Evolutionary conservation across 2,113 vertebrate species (phyloP).

Genomic region (Phyllostomus discolor): DNA sequence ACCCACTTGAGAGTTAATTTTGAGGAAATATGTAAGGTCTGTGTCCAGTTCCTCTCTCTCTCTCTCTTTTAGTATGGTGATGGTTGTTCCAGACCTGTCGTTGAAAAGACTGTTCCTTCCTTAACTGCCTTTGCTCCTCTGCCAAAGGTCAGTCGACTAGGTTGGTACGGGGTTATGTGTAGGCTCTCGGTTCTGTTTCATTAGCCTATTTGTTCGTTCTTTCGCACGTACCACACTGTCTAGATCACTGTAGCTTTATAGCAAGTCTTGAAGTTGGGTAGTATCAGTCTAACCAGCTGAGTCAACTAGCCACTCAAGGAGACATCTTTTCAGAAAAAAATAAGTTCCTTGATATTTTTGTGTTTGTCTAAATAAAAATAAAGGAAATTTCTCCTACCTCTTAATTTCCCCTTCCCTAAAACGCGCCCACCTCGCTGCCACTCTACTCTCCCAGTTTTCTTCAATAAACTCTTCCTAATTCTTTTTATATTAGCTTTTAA

Average conservation of each 20-base stretch:
- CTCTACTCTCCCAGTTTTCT: neutral
- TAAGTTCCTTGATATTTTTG: neutral
- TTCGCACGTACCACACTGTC: no score
- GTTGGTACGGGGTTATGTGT: no score
- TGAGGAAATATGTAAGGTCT: neutral
- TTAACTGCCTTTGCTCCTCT: neutral
- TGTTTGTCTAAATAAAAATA: neutral
- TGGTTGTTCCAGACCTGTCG: neutral
- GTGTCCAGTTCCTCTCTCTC: neutral
- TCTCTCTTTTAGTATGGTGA: neutral
- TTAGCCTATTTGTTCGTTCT: no score
- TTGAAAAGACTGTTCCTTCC: neutral
- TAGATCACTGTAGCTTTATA: neutral
- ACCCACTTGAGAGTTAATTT: neutral
- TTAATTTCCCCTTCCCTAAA: neutral
- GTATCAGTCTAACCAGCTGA: neutral
- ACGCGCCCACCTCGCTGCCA: neutral
- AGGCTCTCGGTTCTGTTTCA: no score
- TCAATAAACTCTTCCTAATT: neutral
- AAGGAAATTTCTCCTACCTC: neutral
- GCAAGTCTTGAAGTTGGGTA: neutral
- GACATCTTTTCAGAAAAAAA: neutral
- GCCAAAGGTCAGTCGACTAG: neutral
- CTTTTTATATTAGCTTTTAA: neutral
- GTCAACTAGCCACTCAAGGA: neutral